Evolutionary conservation across 2,888 invertebrate genomes (phyloP).

Genomic region (Eugnorisma glareosa): DNA sequence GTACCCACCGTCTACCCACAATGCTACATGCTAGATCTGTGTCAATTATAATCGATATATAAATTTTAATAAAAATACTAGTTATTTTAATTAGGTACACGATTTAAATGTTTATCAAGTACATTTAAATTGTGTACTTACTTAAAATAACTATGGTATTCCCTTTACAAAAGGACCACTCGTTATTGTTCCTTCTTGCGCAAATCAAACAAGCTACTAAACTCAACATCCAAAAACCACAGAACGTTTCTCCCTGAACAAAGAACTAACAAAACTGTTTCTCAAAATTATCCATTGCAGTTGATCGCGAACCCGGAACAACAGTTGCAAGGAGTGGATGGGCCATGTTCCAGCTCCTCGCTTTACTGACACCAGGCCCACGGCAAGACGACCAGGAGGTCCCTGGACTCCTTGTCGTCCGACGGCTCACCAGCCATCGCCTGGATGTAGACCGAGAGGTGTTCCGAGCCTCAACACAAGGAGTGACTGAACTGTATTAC

Average conservation of each 20-base stretch:
- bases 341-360: slow-evolving; percentile 87
- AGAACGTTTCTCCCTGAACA: not conserved
- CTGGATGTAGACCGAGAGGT: slow-evolving; percentile 82
- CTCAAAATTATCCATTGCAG: slow-evolving; percentile 71
- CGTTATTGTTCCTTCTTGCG: not conserved
- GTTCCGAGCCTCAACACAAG: slow-evolving; percentile 21
- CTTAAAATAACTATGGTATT: not conserved
- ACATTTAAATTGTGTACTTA: not conserved
- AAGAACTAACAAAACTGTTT: slow-evolving; percentile 43
- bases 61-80: too few relatives aligned
- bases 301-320: slow-evolving; percentile 82
- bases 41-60: too few relatives aligned
- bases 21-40: not conserved
- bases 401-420: slow-evolving; percentile 85
- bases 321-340: slow-evolving; percentile 86
- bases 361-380: slow-evolving; percentile 88
- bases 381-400: slow-evolving; percentile 77
- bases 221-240: slow-evolving; percentile 2
- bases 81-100: too few relatives aligned
- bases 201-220: not conserved
- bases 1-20: not conserved
- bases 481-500: slow-evolving; percentile 59
- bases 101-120: too few relatives aligned
- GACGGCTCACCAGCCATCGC: slow-evolving; percentile 86
- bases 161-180: not conserved